These are phyloP conservation scores for Protonibea diacanthus DNA, from an alignment of 2,797 vertebrate genomes.

Conservation along the genomic window DNA sequence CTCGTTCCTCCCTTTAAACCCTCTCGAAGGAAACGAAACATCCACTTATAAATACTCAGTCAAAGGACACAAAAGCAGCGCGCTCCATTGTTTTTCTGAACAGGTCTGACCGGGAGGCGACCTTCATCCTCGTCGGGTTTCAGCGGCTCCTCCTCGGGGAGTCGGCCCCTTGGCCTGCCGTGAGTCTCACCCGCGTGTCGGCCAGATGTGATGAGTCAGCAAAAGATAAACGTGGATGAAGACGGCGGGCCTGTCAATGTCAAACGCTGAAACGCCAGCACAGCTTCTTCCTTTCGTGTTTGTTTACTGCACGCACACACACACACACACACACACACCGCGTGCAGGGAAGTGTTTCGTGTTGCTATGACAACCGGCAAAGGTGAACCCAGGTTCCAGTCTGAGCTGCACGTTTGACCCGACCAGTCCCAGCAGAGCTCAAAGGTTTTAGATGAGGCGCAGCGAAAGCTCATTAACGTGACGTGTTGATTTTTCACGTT, in stretches of 20 bases:
- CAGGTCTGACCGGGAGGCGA: conserved; percentile 65
- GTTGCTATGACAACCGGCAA: not conserved
- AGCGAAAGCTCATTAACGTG: too few relatives aligned
- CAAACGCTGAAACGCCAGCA: too few relatives aligned
- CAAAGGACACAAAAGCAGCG: conserved; percentile 31
- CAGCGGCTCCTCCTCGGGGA: conserved; percentile 56
- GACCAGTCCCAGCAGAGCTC: too few relatives aligned
- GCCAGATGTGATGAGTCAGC: too few relatives aligned
- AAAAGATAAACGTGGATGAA: too few relatives aligned
- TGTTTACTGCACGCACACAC: not conserved
- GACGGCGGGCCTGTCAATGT: too few relatives aligned
- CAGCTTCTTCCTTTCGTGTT: too few relatives aligned
- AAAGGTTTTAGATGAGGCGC: too few relatives aligned
- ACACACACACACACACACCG: too few relatives aligned
- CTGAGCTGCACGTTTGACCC: not conserved
- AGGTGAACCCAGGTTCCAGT: too few relatives aligned
- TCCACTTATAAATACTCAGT: not conserved
- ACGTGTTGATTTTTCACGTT: too few relatives aligned
- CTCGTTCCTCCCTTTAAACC: conserved; percentile 4
- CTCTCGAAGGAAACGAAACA: conserved; percentile 2
- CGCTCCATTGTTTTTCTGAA: conserved; percentile 49
- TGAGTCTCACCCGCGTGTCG: too few relatives aligned
- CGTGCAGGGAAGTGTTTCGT: not conserved
- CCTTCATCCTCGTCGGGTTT: conserved; percentile 65
- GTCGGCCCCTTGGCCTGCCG: not conserved